Conservation (phyloP, 2,888 invertebrate genomes). For the Lepidocyrtinus sp. region DNA sequence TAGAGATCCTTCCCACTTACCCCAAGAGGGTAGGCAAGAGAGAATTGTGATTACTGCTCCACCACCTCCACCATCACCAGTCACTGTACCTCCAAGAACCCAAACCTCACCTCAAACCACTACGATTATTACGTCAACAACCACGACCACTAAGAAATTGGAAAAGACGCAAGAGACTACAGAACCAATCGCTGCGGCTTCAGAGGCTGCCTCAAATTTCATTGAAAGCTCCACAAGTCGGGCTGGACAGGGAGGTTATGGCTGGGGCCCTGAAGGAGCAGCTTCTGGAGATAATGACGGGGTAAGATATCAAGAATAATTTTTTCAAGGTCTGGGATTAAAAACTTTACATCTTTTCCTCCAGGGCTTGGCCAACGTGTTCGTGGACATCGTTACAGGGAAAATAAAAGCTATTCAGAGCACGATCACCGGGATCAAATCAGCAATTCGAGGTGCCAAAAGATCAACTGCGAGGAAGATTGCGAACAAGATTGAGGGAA, state of each 20-base stretch:
- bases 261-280: constrained; percentile 46
- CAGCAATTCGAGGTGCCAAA: constrained; percentile 54
- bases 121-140: neutral
- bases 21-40: constrained; percentile 31
- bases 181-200: constrained; percentile 22
- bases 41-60: constrained; percentile 15
- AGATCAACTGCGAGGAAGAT: constrained; percentile 56
- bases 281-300: constrained; percentile 17
- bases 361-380: constrained; percentile 44
- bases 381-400: constrained; percentile 45
- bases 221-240: constrained; percentile 30
- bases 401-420: constrained; percentile 52
- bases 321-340: neutral
- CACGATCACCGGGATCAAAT: constrained; percentile 49
- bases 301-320: constrained; percentile 13
- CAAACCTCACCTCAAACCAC: constrained; percentile 26
- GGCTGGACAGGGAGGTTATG: constrained; percentile 20
- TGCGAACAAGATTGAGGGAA: constrained; percentile 59
- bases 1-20: constrained; percentile 41
- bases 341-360: neutral
- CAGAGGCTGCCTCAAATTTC: constrained; percentile 24
- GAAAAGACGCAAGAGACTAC: constrained; percentile 30
- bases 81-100: neutral
- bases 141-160: constrained; percentile 19
- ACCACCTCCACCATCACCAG: constrained; percentile 10